Percentiles rank a stretch among this genome's conserved stretches.
Evolutionary conservation across 2,113 vertebrate species (phyloP).

Genomic region (Chaenocephalus aceratus): DNA sequence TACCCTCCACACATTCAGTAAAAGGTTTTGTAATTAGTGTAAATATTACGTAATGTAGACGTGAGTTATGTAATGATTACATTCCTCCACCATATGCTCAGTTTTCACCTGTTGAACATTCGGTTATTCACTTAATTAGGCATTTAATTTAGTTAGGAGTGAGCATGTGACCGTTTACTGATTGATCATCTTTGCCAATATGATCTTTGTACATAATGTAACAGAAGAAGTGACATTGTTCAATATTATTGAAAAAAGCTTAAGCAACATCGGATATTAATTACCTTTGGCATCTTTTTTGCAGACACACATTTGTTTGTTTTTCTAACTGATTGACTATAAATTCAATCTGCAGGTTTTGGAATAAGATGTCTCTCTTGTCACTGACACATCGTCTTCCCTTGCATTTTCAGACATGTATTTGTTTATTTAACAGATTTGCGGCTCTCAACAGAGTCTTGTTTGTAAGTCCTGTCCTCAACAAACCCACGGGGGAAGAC

Average conservation of each 20-base stretch:
- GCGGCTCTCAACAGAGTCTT: slow-evolving; percentile 12
- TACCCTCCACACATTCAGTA: background rate
- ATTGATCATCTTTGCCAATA: background rate
- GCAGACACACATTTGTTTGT: too few relatives aligned
- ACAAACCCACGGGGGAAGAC: slow-evolving; percentile 40
- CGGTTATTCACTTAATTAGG: background rate
- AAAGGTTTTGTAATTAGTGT: background rate
- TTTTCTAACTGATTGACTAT: too few relatives aligned
- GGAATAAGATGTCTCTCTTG: background rate
- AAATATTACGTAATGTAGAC: slow-evolving; percentile 18
- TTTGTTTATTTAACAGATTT: slow-evolving; percentile 2
- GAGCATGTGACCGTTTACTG: background rate
- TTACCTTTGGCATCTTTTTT: too few relatives aligned
- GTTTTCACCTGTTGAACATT: background rate
- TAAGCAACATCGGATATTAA: too few relatives aligned
- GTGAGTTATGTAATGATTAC: slow-evolving; percentile 24
- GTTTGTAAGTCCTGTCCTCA: slow-evolving; percentile 32
- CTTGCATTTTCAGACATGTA: slow-evolving; percentile 10
- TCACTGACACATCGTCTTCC: background rate
- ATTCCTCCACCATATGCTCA: slow-evolving; percentile 1
- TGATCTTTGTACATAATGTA: background rate
- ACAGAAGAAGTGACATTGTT: background rate
- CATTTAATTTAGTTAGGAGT: background rate
- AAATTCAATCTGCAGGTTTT: too few relatives aligned
- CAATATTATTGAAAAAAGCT: background rate